phyloP scores from a whole-genome alignment of 2,113 vertebrate species.

The Mesitornis unicolor region DNA sequence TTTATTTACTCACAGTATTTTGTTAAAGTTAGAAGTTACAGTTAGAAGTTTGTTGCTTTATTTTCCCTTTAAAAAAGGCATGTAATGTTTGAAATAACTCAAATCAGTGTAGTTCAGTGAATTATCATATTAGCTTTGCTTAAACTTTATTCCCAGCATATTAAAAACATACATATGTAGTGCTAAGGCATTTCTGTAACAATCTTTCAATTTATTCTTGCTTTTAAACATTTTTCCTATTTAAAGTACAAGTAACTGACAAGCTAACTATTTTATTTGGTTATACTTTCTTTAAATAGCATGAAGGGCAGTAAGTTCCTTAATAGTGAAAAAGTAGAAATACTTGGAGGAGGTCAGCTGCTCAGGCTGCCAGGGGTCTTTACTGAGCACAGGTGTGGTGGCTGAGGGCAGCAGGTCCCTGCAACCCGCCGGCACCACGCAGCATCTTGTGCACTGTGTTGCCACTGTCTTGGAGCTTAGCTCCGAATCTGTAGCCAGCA shows the following conservation, averaged over 20 bases:
- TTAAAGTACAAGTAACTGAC: neutral
- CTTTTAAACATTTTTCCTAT: neutral
- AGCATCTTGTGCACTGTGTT: fast-evolving
- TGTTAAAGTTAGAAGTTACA: neutral
- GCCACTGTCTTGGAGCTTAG: fast-evolving
- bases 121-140: neutral
- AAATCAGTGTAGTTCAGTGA: neutral
- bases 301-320: neutral
- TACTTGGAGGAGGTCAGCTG: neutral
- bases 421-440: fast-evolving
- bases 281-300: neutral
- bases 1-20: neutral
- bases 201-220: neutral
- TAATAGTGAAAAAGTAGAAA: neutral
- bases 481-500: neutral
- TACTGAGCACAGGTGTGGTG: fast-evolving
- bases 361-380: neutral
- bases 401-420: neutral
- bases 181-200: neutral
- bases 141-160: neutral
- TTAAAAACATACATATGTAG: neutral
- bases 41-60: neutral
- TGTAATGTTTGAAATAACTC: neutral
- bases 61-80: neutral
- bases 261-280: neutral